Evolutionary conservation across 1,140 invertebrate genomes (phyloP).

Genomic region (Drosophila yakuba): DNA sequence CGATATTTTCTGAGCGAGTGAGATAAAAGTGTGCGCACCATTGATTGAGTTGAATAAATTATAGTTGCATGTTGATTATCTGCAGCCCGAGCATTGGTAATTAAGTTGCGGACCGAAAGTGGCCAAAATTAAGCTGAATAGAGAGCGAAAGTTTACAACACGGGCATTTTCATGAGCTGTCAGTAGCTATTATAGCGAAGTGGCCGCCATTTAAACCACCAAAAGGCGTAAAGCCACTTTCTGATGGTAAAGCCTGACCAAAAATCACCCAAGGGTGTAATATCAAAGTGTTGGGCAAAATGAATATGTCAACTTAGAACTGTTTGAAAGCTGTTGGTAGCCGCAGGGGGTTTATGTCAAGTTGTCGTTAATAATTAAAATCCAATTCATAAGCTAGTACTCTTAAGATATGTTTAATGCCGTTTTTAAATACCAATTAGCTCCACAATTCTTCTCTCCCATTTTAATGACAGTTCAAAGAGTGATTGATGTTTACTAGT

Average conservation of each 20-base stretch:
- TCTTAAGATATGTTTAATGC: not conserved
- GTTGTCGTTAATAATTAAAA: not conserved
- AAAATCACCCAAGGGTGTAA: conserved; percentile 3
- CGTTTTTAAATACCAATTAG: not conserved
- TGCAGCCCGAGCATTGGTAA: conserved; percentile 45
- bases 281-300: not conserved
- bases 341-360: not conserved
- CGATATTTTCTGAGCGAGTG: conserved; percentile 41
- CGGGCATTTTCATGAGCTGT: conserved; percentile 75
- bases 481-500: conserved; percentile 8
- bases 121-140: conserved; percentile 13
- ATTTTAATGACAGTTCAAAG: not conserved
- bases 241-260: not conserved
- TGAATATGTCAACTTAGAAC: conserved; percentile 33
- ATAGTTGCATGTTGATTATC: conserved; percentile 66
- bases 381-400: not conserved
- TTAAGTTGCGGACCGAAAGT: conserved; percentile 33
- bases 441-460: not conserved
- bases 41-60: conserved; percentile 78
- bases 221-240: conserved; percentile 37
- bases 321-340: conserved; percentile 2
- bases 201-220: conserved; percentile 19
- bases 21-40: conserved; percentile 28
- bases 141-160: conserved; percentile 23
- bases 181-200: conserved; percentile 52